Conservation (phyloP, 2,888 invertebrate species). For the Teinopalpus imperialis region DNA sequence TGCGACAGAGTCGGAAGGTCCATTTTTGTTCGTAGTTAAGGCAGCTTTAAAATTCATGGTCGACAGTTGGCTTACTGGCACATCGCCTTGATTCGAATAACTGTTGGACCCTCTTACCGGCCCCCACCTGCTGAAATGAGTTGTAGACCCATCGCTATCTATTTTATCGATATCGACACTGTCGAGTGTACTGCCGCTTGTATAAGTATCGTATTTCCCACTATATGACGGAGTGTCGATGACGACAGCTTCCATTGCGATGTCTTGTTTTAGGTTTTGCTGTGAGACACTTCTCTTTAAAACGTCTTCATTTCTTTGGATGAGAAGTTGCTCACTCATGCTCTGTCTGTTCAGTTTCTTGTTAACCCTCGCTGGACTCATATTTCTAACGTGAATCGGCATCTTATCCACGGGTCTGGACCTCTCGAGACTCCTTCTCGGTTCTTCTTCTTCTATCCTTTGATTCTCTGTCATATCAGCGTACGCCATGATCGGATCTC, state of each 20-base stretch:
- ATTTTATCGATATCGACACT: constrained; percentile 42
- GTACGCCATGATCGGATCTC: constrained; percentile 72
- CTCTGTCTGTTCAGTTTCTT: constrained; percentile 56
- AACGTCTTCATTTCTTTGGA: constrained; percentile 30
- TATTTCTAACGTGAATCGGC: constrained; percentile 16
- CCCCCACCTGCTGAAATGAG: constrained; percentile 72
- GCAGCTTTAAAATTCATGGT: constrained; percentile 59
- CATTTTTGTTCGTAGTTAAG: constrained; percentile 43
- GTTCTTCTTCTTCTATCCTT: constrained; percentile 49
- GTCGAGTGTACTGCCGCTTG: constrained; percentile 40
- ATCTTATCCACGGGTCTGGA: constrained; percentile 42
- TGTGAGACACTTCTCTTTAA: constrained; percentile 67
- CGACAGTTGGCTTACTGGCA: constrained; percentile 67
- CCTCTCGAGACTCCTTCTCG: constrained; percentile 37
- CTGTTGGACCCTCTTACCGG: constrained; percentile 77
- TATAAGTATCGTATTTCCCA: constrained; percentile 47
- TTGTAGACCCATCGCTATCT: constrained; percentile 30
- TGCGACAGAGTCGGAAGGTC: constrained; percentile 51
- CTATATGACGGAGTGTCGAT: constrained; percentile 62
- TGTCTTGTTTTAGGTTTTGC: constrained; percentile 65
- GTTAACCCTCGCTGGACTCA: constrained; percentile 20
- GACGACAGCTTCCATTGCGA: constrained; percentile 65
- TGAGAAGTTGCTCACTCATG: constrained; percentile 57
- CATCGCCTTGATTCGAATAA: constrained; percentile 50
- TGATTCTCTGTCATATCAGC: constrained; percentile 37